These are phyloP conservation scores for Egretta garzetta DNA, from an alignment of 2,113 vertebrate genomes.

Conservation along the genomic window DNA sequence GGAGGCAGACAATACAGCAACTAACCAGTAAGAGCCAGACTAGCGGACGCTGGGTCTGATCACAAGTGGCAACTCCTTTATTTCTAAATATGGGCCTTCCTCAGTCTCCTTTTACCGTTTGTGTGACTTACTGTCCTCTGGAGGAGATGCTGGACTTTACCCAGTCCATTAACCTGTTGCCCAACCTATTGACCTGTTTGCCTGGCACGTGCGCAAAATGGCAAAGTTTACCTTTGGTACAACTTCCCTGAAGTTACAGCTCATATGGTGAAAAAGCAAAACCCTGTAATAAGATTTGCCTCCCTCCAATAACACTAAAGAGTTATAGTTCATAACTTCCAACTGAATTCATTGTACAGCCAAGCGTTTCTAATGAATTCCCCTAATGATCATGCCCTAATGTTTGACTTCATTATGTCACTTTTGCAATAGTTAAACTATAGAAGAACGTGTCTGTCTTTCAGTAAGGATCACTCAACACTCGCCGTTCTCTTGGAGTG, in stretches of 20 bases:
- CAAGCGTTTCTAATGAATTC: slow-evolving; percentile 61
- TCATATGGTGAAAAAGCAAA: not conserved
- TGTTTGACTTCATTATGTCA: slow-evolving; percentile 69
- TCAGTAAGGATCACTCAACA: slow-evolving; percentile 55
- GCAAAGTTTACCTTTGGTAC: not conserved
- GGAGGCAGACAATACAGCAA: not conserved
- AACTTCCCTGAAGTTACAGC: not conserved
- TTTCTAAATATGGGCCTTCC: not conserved
- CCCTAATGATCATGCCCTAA: slow-evolving; percentile 66
- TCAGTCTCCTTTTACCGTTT: not conserved
- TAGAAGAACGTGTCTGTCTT: slow-evolving; percentile 51
- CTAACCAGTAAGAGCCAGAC: not conserved
- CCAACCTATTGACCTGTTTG: not conserved
- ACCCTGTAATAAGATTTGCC: not conserved
- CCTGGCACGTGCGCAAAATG: not conserved
- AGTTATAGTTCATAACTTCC: slow-evolving; percentile 62
- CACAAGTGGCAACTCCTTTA: not conserved
- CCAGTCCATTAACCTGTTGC: not conserved
- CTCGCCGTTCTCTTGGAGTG: not conserved
- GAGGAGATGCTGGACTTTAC: not conserved
- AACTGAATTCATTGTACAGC: slow-evolving; percentile 61
- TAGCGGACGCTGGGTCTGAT: not conserved
- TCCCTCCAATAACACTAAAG: not conserved
- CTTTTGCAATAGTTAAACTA: slow-evolving; percentile 48
- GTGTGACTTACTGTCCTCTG: not conserved